phyloP scores from a whole-genome alignment of 2,888 invertebrate species.

The Lasioglossum figueresi region DNA sequence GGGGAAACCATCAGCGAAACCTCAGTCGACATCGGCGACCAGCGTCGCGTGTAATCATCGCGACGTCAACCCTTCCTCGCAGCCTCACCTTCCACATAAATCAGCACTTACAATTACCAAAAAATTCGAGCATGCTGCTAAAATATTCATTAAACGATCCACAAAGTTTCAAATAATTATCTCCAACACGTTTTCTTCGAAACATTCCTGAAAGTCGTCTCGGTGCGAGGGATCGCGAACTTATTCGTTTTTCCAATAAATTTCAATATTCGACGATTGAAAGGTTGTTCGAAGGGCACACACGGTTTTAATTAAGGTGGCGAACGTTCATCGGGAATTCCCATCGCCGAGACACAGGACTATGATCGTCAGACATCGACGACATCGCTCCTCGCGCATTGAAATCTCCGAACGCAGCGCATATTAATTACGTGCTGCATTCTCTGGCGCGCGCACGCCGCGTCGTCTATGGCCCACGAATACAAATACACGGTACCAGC shows the following conservation, averaged over 20 bases:
- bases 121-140: neutral
- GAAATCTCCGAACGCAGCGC: neutral
- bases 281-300: neutral
- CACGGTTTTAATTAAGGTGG: neutral
- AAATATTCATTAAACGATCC: neutral
- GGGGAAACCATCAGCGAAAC: neutral
- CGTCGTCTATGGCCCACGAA: neutral
- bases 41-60: conserved; percentile 22
- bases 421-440: neutral
- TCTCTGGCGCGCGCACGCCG: neutral
- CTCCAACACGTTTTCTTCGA: neutral
- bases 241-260: neutral
- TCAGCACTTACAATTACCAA: neutral
- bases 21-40: conserved; percentile 12
- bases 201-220: neutral
- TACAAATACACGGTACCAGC: neutral
- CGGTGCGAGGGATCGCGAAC: neutral
- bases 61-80: neutral
- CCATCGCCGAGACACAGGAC: neutral
- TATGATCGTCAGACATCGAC: neutral
- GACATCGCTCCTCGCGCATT: neutral
- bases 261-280: too few relatives aligned
- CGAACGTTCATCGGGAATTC: neutral
- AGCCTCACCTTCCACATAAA: neutral
- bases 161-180: neutral